Evolutionary conservation across 2,888 invertebrate genomes (phyloP).

Genomic region (Cerastis rubricosa): DNA sequence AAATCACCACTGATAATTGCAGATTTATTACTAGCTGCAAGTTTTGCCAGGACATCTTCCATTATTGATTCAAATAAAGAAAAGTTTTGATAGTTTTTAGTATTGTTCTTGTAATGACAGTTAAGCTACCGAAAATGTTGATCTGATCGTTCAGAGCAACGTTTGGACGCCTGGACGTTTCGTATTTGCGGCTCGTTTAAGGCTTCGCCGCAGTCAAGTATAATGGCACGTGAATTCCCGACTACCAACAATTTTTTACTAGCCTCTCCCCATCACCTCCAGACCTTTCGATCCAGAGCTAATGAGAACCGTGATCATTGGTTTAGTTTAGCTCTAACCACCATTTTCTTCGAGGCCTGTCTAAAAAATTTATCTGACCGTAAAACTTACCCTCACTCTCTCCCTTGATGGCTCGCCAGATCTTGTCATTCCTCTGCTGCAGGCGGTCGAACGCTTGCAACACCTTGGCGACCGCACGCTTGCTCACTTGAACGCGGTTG

Average conservation of each 20-base stretch:
- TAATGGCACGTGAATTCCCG: background rate
- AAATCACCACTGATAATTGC: too few relatives aligned
- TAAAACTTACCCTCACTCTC: constrained; percentile 92
- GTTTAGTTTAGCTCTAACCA: background rate
- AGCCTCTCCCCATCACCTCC: background rate
- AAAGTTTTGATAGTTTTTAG: too few relatives aligned
- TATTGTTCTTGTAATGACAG: background rate
- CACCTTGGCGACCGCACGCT: constrained; percentile 98
- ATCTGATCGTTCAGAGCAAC: background rate
- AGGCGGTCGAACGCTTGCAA: constrained; percentile 99
- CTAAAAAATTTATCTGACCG: background rate
- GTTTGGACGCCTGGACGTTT: too few relatives aligned
- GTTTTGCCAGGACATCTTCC: too few relatives aligned
- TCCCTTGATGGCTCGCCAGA: constrained; percentile 96
- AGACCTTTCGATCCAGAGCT: background rate
- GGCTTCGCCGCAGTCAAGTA: background rate
- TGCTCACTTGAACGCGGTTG: constrained; percentile 98
- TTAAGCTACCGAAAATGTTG: background rate
- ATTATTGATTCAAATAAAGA: too few relatives aligned
- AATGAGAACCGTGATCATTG: background rate
- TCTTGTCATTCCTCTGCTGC: constrained; percentile 98
- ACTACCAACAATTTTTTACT: background rate
- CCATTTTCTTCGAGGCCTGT: background rate
- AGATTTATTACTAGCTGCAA: too few relatives aligned
- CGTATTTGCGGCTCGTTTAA: background rate